A percentile compares a stretch with the other conserved stretches of the same genome.
Conservation (phyloP, 2,113 vertebrate genomes). For the human region DNA sequence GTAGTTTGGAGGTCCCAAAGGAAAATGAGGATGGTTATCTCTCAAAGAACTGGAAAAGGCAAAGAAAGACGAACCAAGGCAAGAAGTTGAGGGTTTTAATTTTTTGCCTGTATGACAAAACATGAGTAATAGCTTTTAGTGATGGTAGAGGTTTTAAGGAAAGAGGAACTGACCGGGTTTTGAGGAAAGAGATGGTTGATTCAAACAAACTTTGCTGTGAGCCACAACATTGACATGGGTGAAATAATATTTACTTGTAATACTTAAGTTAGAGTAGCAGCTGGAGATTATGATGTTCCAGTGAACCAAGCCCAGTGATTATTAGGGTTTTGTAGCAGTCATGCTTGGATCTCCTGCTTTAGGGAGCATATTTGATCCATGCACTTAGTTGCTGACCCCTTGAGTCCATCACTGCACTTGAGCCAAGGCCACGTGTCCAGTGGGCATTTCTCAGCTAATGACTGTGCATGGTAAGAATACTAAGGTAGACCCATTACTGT, state of each 20-base stretch:
- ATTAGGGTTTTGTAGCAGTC: background rate
- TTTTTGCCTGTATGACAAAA: background rate
- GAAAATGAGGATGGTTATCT: background rate
- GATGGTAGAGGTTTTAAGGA: background rate
- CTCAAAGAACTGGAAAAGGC: background rate
- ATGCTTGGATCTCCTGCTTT: background rate
- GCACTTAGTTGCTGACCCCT: background rate
- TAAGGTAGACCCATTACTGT: background rate
- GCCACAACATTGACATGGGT: background rate
- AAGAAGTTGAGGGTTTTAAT: background rate
- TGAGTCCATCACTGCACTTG: background rate
- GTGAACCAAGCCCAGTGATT: background rate
- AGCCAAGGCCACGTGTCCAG: background rate
- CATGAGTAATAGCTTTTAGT: background rate
- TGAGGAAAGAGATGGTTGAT: background rate
- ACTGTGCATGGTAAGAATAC: background rate
- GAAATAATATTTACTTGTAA: constrained; percentile 46
- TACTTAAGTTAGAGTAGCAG: constrained; percentile 16
- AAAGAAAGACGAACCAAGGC: background rate
- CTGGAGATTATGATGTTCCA: constrained; percentile 17
- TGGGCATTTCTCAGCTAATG: background rate
- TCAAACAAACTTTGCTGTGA: background rate
- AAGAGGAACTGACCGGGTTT: background rate
- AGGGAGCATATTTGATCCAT: background rate
- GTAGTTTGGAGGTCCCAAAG: background rate